Conservation (phyloP, 2,113 vertebrate genomes). For the Rissa tridactyla region DNA sequence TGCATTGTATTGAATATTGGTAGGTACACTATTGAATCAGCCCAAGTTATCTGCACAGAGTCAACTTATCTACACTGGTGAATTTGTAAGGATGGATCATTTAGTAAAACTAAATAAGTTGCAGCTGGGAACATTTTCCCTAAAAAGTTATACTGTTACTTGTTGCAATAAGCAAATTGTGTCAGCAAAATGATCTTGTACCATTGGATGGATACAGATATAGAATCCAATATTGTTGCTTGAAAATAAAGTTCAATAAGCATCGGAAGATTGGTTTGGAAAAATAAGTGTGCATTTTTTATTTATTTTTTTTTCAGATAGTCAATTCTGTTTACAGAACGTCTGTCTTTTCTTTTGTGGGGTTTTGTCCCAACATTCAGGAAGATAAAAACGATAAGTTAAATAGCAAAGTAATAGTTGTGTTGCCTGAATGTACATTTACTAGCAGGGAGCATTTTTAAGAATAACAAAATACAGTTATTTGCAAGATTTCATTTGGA, state of each 20-base stretch:
- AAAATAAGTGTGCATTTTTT: not conserved
- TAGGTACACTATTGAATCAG: not conserved
- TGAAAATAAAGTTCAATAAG: not conserved
- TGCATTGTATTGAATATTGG: not conserved
- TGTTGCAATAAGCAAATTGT: not conserved
- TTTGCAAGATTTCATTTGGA: not conserved
- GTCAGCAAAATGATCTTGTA: not conserved
- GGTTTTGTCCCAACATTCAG: not conserved
- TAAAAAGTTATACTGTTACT: not conserved
- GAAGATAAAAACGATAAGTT: not conserved
- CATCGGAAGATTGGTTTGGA: not conserved
- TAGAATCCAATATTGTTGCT: not conserved
- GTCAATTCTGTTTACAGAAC: not conserved
- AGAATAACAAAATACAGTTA: not conserved
- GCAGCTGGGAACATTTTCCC: not conserved
- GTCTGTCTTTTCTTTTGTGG: not conserved
- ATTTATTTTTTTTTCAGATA: not conserved
- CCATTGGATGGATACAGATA: not conserved
- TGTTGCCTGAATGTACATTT: not conserved
- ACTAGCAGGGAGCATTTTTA: not conserved
- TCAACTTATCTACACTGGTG: not conserved
- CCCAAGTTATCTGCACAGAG: not conserved
- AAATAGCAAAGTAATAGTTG: not conserved
- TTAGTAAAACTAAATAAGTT: not conserved
- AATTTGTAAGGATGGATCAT: not conserved